Evolutionary conservation across 2,888 invertebrate genomes (phyloP).

Genomic region (Drosophila bunnanda): DNA sequence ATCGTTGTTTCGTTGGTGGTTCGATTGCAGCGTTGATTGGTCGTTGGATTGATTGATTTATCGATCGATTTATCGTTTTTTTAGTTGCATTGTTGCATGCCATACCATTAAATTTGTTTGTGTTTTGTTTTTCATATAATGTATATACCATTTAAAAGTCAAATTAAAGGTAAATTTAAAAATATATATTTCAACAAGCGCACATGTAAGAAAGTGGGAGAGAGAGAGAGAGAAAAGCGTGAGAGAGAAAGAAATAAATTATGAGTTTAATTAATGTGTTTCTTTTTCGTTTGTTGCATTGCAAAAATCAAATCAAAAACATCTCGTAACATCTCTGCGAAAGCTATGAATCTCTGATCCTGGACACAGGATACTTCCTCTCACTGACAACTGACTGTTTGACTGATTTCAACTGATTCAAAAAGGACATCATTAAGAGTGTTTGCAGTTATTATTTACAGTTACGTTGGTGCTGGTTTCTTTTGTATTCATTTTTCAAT

Average conservation of each 20-base stretch:
- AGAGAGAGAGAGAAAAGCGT: conserved; percentile 34
- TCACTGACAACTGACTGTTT: conserved; percentile 12
- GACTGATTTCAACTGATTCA: conserved; percentile 37
- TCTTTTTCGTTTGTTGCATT: background rate
- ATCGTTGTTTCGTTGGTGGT: conserved; percentile 34
- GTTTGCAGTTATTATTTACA: conserved; percentile 35
- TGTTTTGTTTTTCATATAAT: conserved; percentile 34
- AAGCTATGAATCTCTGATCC: conserved; percentile 3
- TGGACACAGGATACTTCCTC: background rate
- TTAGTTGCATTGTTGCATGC: conserved; percentile 37
- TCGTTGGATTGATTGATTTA: conserved; percentile 37
- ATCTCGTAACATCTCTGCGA: background rate
- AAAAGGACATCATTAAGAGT: conserved; percentile 5
- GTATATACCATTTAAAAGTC: conserved; percentile 46
- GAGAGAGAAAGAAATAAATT: conserved; percentile 48
- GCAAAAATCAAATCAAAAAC: conserved; percentile 8
- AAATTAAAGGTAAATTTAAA: conserved; percentile 35
- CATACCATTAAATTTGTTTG: conserved; percentile 45
- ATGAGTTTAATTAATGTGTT: conserved; percentile 43
- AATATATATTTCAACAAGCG: conserved; percentile 64
- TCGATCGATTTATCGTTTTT: conserved; percentile 6
- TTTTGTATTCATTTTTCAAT: background rate
- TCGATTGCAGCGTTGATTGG: conserved; percentile 20
- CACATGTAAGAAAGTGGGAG: conserved; percentile 63
- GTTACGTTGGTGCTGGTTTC: conserved; percentile 18